Base-by-base conservation (phyloP, 1,140 invertebrate genomes). In the Drosophila fuyamai region DNA sequence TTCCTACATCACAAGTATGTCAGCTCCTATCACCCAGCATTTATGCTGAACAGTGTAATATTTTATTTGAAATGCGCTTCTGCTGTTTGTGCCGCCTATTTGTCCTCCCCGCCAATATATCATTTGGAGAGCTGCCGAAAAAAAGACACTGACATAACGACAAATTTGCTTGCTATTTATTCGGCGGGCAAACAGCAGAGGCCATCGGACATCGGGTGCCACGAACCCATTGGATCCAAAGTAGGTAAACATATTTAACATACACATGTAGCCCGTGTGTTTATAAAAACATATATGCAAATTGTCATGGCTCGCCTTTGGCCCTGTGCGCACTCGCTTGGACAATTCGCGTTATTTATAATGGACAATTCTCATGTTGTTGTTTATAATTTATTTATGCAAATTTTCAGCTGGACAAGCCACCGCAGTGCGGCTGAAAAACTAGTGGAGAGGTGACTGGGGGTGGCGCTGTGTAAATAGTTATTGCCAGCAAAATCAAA, bases 341-440 rank as follows among this genome's bases (percentile, higher is more conserved):
- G 50, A 66, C 63, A 67, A 54, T 65, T 59, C 63, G 76, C 50
- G 58, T 62, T 66, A 81, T 80, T 88, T 74, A 83, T 74, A 89
- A 83, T 80, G 53, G 76, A 74, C 80, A 71, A 67, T 67, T 80
- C 62, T 71, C 76, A 57, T 89, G 67, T 80, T 89, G 76, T 78
- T 78, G 84, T 88, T 84, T 89, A 89, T 88, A 89, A 75, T 89
- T 84, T 82, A 89, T 88, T 89, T 89, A 89, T 89, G 84, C 76
- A 74, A 79, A 83, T 89, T 71, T 70, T 32, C 51, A 57, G 43
- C 53, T 35, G 58, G 36, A 62, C 58, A 63, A 74, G 72, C 70
- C 61, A 46, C 57, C 60, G 59, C 38, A 50, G 46, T 71, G 44
- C 46, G 44, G 50, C 63, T 35, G 46, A 16, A 44, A 46, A 32